These are phyloP conservation scores for Lutjanus campechanus DNA, from an alignment of 2,797 vertebrate species.

Conservation along the genomic window DNA sequence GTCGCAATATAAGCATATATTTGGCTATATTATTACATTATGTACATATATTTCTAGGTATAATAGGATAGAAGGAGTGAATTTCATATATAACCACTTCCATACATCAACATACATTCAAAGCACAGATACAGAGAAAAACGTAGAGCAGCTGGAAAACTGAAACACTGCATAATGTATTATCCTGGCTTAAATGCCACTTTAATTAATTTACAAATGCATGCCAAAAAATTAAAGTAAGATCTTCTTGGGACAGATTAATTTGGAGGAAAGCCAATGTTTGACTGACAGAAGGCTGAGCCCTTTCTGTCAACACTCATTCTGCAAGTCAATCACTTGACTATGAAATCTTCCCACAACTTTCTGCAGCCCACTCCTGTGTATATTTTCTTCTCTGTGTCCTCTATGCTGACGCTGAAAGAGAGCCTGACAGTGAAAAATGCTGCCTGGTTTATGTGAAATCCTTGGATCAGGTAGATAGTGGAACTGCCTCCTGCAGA, in stretches of 20 bases:
- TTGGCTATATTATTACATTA: neutral
- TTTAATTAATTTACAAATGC: conserved; percentile 2
- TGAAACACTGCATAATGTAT: neutral
- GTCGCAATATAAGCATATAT: neutral
- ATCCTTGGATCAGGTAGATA: conserved; percentile 27
- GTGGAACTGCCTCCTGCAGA: conserved; percentile 22
- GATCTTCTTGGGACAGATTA: neutral
- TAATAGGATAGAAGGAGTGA: neutral
- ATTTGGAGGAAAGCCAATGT: neutral
- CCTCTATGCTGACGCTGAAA: neutral
- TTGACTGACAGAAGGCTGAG: neutral
- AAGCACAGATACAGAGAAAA: neutral
- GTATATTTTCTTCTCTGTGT: neutral
- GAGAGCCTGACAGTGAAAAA: conserved; percentile 21
- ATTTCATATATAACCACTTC: neutral
- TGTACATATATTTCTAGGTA: neutral
- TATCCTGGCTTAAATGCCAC: conserved; percentile 1
- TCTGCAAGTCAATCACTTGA: conserved; percentile 1
- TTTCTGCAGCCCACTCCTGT: neutral
- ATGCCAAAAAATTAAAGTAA: neutral
- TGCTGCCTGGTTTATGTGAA: conserved; percentile 22
- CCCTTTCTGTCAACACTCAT: neutral
- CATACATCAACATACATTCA: conserved; percentile 14
- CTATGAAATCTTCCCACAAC: neutral
- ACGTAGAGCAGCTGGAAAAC: neutral